Evolutionary conservation across 2,797 vertebrate species (phyloP), one percentile per base, ranked within the genome.

Genomic region (Oreochromis mossambicus): DNA sequence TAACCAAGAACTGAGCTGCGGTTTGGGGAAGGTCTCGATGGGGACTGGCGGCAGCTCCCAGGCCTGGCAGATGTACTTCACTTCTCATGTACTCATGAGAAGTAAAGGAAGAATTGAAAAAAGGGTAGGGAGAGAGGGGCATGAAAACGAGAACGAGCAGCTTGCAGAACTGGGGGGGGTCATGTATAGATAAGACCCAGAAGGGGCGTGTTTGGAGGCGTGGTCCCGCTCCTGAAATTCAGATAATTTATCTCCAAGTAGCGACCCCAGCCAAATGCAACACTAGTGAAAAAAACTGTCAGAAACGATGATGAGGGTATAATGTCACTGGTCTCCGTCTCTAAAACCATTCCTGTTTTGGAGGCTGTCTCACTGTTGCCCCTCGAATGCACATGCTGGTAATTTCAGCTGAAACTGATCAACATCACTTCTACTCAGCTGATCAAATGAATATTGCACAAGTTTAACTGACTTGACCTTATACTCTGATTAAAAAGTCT

Each of bases 121-220:
- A 34, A 6, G 56, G 56, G 1, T 34, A 58, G 1, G 1, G 55
- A 58, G 55, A 32, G 8, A 32, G 8, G 55, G 26, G 26, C 26
- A 58, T 10, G 26, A 58, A 58, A 58, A 32, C 0, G 1, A 58
- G 55, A 58, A 17, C 6, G 26, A 58, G 14, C 14, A 58, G 55
- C 5, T 58, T 58, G 55, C 9, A 58, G 55, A 32, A 32, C 8
- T 5, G 24, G 14, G 5, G 5, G 36, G 24, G 24, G 7, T 8
- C 54, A 17, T 58, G 10, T 32, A 58, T 58, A 58, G 55, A 58
- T 58, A 32, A 10, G 5, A 58, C 29, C 29, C 29, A 17, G 15
- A 58, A 34, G 29, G 56, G 8, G 26, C 0, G 1, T 58, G 8
- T 32, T 19, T 58, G 15, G 0, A 61, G 10, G 17, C 0, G 17